phyloP scores from a whole-genome alignment of 1,140 invertebrate species.

The Drosophila albomicans region DNA sequence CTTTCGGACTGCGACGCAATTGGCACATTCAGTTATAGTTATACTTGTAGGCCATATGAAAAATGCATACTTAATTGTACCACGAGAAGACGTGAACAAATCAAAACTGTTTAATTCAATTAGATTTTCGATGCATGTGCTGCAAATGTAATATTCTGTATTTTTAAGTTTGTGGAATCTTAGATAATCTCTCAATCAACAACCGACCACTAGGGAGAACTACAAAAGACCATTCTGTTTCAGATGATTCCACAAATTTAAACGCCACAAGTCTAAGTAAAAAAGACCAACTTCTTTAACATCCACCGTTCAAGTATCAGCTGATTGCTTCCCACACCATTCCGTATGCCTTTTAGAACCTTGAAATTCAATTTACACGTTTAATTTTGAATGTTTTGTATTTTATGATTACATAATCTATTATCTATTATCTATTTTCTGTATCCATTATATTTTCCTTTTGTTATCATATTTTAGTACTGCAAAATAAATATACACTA shows the following conservation, averaged over 20 bases:
- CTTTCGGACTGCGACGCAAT: constrained; percentile 8
- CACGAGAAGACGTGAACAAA: constrained; percentile 50
- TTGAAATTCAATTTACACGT: constrained; percentile 72
- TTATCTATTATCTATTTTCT: constrained; percentile 40
- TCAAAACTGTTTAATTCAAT: constrained; percentile 58
- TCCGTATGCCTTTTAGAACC: constrained; percentile 85
- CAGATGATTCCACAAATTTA: constrained; percentile 72
- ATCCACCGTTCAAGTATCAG: constrained; percentile 84
- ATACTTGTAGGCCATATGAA: constrained; percentile 30
- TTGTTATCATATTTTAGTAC: constrained; percentile 23
- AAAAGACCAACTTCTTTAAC: constrained; percentile 55
- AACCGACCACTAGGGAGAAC: background rate
- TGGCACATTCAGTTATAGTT: constrained; percentile 23
- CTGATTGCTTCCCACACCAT: constrained; percentile 85
- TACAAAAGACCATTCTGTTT: constrained; percentile 25
- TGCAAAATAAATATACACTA: constrained; percentile 30
- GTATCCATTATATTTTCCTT: constrained; percentile 42
- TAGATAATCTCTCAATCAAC: constrained; percentile 1
- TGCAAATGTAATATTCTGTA: constrained; percentile 73
- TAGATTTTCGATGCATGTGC: constrained; percentile 9
- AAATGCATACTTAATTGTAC: constrained; percentile 27
- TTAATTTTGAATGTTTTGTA: constrained; percentile 33
- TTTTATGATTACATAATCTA: constrained; percentile 2
- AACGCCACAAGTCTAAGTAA: constrained; percentile 37
- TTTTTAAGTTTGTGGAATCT: constrained; percentile 74